Conservation (phyloP, 2,888 invertebrate species). For the Drosophila niveifrons region DNA sequence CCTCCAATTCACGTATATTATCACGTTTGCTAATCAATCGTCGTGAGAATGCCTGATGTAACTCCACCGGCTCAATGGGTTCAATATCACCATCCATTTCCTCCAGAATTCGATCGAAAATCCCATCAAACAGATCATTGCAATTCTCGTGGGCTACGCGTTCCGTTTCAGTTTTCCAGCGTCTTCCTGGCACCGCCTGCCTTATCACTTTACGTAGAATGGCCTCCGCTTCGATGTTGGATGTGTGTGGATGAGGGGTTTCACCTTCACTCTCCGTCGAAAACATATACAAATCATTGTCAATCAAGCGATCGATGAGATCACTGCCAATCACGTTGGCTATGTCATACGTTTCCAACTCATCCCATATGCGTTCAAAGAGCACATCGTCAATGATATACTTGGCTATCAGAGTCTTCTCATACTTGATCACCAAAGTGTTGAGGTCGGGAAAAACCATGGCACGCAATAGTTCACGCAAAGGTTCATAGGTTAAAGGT, state of each 20-base stretch:
- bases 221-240: conserved; percentile 65
- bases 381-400: conserved; percentile 84
- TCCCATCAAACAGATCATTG: conserved; percentile 67
- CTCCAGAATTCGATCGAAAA: conserved; percentile 49
- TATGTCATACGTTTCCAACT: conserved; percentile 78
- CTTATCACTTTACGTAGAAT: conserved; percentile 79
- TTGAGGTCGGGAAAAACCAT: conserved; percentile 67
- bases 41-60: conserved; percentile 19
- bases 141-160: conserved; percentile 68
- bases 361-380: conserved; percentile 85
- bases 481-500: conserved; percentile 64
- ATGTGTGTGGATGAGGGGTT: conserved; percentile 10
- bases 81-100: neutral
- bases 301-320: conserved; percentile 75
- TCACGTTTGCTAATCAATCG: conserved; percentile 8
- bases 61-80: conserved; percentile 4
- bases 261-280: conserved; percentile 72
- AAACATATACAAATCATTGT: conserved; percentile 71
- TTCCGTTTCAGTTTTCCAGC: conserved; percentile 76
- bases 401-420: conserved; percentile 54
- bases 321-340: conserved; percentile 58
- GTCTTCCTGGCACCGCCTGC: conserved; percentile 72
- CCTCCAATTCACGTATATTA: conserved; percentile 9
- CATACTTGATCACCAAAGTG: conserved; percentile 45
- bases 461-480: conserved; percentile 63